A percentile compares a stretch with the other conserved stretches of the same genome.
phyloP scores from a whole-genome alignment of 2,113 vertebrate genomes.

The Sylvietta virens region DNA sequence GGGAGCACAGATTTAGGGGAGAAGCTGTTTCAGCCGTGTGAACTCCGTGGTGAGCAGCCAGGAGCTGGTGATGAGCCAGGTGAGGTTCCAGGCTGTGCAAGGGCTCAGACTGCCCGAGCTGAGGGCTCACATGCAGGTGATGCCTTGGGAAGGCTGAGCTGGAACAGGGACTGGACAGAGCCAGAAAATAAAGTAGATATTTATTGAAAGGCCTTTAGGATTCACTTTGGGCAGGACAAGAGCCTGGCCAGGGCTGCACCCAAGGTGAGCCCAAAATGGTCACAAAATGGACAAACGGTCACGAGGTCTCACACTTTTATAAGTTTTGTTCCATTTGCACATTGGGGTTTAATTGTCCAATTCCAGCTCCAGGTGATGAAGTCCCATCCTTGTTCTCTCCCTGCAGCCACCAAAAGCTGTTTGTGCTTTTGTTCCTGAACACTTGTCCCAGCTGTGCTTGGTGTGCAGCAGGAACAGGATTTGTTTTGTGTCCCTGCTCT shows the following conservation, averaged over 20 bases:
- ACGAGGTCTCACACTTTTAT: not conserved
- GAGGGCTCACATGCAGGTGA: rapidly evolving
- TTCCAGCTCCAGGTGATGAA: not conserved
- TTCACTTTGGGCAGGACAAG: not conserved
- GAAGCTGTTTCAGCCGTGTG: rapidly evolving
- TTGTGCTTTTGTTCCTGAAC: too few species aligned
- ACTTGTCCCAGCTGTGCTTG: too few species aligned
- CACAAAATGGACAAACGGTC: not conserved
- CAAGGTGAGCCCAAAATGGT: not conserved
- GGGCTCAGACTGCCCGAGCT: not conserved
- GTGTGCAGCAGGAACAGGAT: too few species aligned
- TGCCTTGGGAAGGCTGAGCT: not conserved
- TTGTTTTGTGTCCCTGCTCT: too few species aligned
- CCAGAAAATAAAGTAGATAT: not conserved
- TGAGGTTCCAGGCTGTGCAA: not conserved
- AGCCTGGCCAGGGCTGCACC: not conserved
- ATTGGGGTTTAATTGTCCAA: not conserved
- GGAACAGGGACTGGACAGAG: not conserved
- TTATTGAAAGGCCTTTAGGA: not conserved
- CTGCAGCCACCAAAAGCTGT: too few species aligned
- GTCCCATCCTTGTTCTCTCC: too few species aligned
- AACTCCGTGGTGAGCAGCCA: rapidly evolving
- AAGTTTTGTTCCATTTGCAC: not conserved
- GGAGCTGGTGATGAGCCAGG: rapidly evolving
- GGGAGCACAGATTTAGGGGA: not conserved